Conservation (phyloP, 2,113 vertebrate genomes). For the Chauna torquata region DNA sequence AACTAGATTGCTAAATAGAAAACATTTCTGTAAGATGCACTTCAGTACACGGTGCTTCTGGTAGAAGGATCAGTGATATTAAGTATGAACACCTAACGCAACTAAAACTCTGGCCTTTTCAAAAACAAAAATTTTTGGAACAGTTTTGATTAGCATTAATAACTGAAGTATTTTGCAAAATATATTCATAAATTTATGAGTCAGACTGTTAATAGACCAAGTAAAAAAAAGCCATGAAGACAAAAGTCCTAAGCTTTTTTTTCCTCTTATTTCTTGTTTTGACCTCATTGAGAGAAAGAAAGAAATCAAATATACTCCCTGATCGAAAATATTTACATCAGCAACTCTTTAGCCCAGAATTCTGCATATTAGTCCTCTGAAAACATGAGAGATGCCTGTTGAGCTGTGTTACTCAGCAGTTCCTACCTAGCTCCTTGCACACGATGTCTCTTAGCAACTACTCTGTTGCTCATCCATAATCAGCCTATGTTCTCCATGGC, state of each 20-base stretch:
- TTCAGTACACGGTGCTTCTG: background rate
- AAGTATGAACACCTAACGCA: background rate
- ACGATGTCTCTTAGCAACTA: background rate
- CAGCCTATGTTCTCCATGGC: background rate
- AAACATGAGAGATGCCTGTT: background rate
- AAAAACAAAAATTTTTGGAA: background rate
- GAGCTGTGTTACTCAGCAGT: background rate
- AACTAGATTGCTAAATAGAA: background rate
- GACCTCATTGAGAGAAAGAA: background rate
- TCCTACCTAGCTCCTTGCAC: background rate
- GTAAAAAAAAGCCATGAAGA: background rate
- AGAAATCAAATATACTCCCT: background rate
- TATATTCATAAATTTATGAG: background rate
- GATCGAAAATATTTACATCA: background rate
- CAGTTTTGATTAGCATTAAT: background rate
- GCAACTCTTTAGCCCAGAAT: background rate
- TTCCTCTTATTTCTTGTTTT: background rate
- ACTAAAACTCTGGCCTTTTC: background rate
- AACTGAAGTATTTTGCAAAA: background rate
- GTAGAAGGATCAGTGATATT: background rate
- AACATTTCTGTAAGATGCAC: background rate
- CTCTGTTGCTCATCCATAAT: background rate
- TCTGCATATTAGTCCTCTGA: background rate
- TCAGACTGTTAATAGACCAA: background rate
- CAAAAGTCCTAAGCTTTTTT: background rate